Evolutionary conservation across 1,140 invertebrate species (phyloP).

Genomic region (Akabosia matsudoensis): DNA sequence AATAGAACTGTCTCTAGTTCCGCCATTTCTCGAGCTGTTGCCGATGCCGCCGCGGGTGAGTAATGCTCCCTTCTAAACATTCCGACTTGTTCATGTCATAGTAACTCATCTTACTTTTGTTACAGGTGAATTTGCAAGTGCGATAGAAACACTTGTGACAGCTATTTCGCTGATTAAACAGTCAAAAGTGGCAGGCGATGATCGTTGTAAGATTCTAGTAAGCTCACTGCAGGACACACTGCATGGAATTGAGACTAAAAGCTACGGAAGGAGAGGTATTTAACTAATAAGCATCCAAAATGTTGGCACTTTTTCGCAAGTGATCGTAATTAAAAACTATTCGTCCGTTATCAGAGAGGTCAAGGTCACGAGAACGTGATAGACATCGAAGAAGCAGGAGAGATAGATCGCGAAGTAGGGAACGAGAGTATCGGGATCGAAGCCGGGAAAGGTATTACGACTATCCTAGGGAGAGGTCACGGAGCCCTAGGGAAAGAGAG

Average conservation of each 20-base stretch:
- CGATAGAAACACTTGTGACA: slow-evolving; percentile 96
- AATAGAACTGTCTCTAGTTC: slow-evolving; percentile 96
- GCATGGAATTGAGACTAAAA: slow-evolving; percentile 94
- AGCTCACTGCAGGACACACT: slow-evolving; percentile 95
- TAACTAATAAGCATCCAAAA: slow-evolving; percentile 49
- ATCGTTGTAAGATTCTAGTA: slow-evolving; percentile 96
- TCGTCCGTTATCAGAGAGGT: slow-evolving; percentile 64
- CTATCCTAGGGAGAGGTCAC: slow-evolving; percentile 52
- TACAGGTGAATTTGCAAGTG: slow-evolving; percentile 88
- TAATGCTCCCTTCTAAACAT: slow-evolving; percentile 10
- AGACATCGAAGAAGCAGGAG: slow-evolving; percentile 63
- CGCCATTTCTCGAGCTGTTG: slow-evolving; percentile 93
- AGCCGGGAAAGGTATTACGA: slow-evolving; percentile 67
- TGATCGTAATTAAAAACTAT: too few species aligned
- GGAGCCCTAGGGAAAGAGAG: slow-evolving; percentile 49
- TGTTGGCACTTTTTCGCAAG: background rate
- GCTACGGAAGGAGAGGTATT: slow-evolving; percentile 67
- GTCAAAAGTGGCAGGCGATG: slow-evolving; percentile 95
- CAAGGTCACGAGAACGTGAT: slow-evolving; percentile 72
- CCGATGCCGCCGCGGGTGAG: slow-evolving; percentile 83
- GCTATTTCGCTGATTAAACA: slow-evolving; percentile 98
- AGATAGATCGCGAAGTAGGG: slow-evolving; percentile 75
- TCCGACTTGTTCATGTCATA: background rate
- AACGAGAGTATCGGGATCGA: slow-evolving; percentile 68
- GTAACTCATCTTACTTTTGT: slow-evolving; percentile 19